Conservation (phyloP, 2,888 invertebrate genomes). For the Drosophila emarginata region DNA sequence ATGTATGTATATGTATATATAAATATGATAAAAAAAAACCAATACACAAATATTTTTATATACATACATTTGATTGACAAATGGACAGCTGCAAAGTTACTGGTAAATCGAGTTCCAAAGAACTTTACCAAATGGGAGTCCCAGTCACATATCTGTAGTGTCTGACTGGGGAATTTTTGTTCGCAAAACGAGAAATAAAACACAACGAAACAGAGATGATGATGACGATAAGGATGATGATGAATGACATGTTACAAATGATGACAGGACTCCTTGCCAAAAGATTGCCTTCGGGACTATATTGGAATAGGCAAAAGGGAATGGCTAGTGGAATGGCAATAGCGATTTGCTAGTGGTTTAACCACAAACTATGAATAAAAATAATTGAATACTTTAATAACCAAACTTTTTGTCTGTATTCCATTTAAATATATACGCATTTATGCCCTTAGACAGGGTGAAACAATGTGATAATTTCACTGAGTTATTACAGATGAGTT, state of each 20-base stretch:
- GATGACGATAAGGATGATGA: conserved; percentile 5
- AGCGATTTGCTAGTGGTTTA: neutral
- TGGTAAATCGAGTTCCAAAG: neutral
- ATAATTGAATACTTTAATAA: neutral
- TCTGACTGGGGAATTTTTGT: neutral
- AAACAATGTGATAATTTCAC: too few species aligned
- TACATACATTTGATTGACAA: neutral
- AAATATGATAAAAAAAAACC: neutral
- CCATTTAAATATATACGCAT: neutral
- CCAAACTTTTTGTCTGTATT: neutral
- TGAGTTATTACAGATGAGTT: too few species aligned
- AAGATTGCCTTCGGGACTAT: neutral
- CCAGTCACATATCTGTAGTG: neutral
- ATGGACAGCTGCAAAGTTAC: neutral
- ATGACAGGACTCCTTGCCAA: conserved; percentile 2
- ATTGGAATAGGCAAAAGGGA: neutral
- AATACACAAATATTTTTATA: neutral
- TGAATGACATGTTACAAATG: conserved; percentile 15
- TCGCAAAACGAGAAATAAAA: conserved; percentile 6
- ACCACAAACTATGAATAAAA: neutral
- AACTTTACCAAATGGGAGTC: neutral
- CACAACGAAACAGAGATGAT: neutral
- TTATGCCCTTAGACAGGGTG: too few species aligned
- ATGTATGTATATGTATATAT: too few species aligned
- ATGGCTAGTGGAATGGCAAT: neutral